A percentile compares a stretch with the other conserved stretches of the same genome.
These are phyloP conservation scores for Temnopleurus reevesii DNA, from an alignment of 53 echinoderm and acorn worm genomes.

Conservation along the genomic window DNA sequence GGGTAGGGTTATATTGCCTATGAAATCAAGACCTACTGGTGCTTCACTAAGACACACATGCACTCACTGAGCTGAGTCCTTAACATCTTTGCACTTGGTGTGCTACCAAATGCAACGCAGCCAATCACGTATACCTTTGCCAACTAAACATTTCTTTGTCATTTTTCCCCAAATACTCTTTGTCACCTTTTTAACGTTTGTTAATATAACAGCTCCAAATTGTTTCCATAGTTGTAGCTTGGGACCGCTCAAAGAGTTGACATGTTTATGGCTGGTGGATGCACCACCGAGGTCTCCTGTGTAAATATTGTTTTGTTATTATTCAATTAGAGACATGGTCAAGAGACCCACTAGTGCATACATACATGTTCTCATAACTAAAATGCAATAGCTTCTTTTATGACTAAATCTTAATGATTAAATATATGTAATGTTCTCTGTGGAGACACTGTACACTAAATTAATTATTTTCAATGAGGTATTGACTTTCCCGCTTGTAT, in stretches of 20 bases:
- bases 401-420: neutral
- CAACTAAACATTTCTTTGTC: slow-evolving; percentile 1
- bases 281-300: slow-evolving; percentile 55
- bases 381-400: slow-evolving; percentile 13
- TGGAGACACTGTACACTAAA: neutral
- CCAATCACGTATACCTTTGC: slow-evolving; percentile 35
- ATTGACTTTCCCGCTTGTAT: slow-evolving; percentile 37
- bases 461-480: slow-evolving; percentile 36
- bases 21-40: slow-evolving; percentile 32
- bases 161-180: slow-evolving; percentile 44
- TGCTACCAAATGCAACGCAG: slow-evolving; percentile 23
- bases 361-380: slow-evolving; percentile 25
- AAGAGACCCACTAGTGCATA: neutral
- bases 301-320: slow-evolving; percentile 49
- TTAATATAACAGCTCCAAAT: slow-evolving; percentile 34
- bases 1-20: neutral
- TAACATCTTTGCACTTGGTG: neutral
- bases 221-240: slow-evolving; percentile 31
- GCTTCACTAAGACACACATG: slow-evolving; percentile 65
- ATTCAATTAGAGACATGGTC: slow-evolving; percentile 35
- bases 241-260: slow-evolving; percentile 54
- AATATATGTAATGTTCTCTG: neutral
- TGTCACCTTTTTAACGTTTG: slow-evolving; percentile 45
- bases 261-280: slow-evolving; percentile 52
- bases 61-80: slow-evolving; percentile 57